Evolutionary conservation across 1,140 invertebrate species (phyloP).

Genomic region (Penaeus chinensis): DNA sequence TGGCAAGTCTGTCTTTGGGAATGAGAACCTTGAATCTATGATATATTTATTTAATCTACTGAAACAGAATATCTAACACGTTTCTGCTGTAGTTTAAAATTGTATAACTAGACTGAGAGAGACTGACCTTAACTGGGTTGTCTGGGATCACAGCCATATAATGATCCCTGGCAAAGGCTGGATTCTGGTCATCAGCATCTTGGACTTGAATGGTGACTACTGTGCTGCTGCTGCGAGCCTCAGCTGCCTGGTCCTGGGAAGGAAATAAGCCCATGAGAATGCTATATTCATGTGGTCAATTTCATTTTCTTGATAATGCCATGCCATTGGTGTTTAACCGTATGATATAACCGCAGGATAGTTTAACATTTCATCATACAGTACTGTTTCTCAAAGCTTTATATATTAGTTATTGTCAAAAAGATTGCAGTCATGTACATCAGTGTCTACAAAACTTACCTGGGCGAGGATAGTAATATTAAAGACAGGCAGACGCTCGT

Average conservation of each 20-base stretch:
- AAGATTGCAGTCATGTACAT: not conserved
- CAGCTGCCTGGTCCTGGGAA: constrained; percentile 82
- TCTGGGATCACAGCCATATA: constrained; percentile 80
- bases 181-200: constrained; percentile 94
- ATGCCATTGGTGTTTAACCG: no score
- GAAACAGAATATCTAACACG: no score
- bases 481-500: constrained; percentile 83
- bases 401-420: not conserved
- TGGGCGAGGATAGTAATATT: constrained; percentile 80
- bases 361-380: no score
- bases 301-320: not conserved
- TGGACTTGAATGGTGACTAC: constrained; percentile 82
- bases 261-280: constrained; percentile 3
- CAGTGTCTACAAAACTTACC: constrained; percentile 58
- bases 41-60: no score
- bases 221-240: constrained; percentile 80
- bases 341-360: no score
- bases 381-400: not conserved
- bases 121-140: constrained; percentile 72
- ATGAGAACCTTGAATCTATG: no score
- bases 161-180: constrained; percentile 79
- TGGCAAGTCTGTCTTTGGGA: no score
- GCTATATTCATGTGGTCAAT: not conserved
- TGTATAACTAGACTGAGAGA: not conserved
- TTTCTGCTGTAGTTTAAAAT: not conserved